Percentiles rank a stretch among this genome's conserved stretches.
Conservation (phyloP, 2,797 vertebrate genomes). For the Orestias chungarensis region DNA sequence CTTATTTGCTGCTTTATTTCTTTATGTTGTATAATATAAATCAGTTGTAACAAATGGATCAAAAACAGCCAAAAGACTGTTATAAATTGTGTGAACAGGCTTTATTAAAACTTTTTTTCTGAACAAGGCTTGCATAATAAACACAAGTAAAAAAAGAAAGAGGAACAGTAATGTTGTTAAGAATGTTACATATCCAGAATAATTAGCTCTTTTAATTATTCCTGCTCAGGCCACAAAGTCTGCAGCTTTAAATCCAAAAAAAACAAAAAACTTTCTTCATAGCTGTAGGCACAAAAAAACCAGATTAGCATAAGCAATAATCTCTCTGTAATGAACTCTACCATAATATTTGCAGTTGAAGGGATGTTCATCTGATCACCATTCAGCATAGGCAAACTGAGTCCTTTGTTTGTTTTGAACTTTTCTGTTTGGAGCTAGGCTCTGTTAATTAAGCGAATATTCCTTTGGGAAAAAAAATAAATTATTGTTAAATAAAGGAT, state of each 20-base stretch:
- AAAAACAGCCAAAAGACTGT: constrained; percentile 17
- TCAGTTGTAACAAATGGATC: constrained; percentile 52
- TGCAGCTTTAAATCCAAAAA: constrained; percentile 14
- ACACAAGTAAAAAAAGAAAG: constrained; percentile 25
- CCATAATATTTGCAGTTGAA: constrained; percentile 1
- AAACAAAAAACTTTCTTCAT: constrained; percentile 10
- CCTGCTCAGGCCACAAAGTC: constrained; percentile 20
- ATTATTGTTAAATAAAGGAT: neutral
- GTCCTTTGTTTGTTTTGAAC: neutral
- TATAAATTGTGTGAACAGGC: constrained; percentile 48
- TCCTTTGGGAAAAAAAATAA: neutral
- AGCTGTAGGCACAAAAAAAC: neutral
- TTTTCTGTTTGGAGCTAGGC: constrained; percentile 2
- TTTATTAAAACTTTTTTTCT: constrained; percentile 55
- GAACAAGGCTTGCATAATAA: constrained; percentile 20
- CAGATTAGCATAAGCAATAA: constrained; percentile 19
- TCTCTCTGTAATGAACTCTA: constrained; percentile 12
- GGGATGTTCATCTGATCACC: constrained; percentile 6
- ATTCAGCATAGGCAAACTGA: neutral
- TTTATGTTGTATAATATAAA: constrained; percentile 45
- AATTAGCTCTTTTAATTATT: constrained; percentile 34
- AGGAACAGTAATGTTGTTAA: constrained; percentile 17
- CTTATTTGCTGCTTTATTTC: constrained; percentile 30
- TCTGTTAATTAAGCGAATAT: constrained; percentile 18
- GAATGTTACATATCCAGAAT: constrained; percentile 30